Evolutionary conservation across 2,797 vertebrate genomes (phyloP).

Genomic region (Enteromius argenteus): DNA sequence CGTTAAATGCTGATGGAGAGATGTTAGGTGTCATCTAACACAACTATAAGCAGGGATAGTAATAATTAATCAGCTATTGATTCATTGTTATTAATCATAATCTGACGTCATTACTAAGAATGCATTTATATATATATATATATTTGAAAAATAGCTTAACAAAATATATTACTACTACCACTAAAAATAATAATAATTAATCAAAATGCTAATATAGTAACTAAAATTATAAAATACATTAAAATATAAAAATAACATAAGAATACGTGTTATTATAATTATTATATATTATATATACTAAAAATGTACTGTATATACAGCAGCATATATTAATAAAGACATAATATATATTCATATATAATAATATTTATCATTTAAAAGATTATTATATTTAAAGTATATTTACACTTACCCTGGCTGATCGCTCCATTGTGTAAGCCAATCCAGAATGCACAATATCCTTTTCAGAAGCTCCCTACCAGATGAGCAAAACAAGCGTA

Average conservation of each 20-base stretch:
- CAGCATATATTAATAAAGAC: background rate
- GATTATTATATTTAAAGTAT: background rate
- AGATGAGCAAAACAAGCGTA: background rate
- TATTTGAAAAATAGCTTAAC: background rate
- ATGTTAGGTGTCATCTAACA: background rate
- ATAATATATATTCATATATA: background rate
- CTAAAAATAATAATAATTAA: background rate
- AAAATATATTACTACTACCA: background rate
- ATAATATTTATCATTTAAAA: background rate
- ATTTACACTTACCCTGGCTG: conserved; percentile 85
- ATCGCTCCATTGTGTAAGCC: conserved; percentile 97
- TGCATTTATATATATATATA: background rate
- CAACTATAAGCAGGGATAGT: background rate
- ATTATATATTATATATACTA: no score
- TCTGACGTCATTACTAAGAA: background rate
- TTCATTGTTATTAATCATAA: background rate
- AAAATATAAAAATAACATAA: no score
- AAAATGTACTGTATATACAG: background rate
- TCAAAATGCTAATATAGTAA: background rate
- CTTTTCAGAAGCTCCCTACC: conserved; percentile 94
- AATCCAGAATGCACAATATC: conserved; percentile 97
- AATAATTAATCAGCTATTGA: background rate
- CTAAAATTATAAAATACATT: background rate
- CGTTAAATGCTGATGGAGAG: background rate
- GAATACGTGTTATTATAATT: no score